Conservation (phyloP, 1,140 invertebrate species). For the Drosophila repleta region DNA sequence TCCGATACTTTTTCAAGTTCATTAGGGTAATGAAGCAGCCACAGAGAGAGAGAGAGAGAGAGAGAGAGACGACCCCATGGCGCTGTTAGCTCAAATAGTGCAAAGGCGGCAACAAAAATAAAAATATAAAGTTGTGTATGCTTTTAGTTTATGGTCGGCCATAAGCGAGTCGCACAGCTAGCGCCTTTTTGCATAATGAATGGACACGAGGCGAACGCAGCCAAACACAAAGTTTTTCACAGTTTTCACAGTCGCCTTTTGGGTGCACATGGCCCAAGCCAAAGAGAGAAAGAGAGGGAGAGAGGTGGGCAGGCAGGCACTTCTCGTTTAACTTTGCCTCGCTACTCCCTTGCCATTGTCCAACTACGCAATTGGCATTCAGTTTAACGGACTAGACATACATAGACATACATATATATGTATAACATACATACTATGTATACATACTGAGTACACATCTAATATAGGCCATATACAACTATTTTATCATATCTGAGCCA, state of each 20-base stretch:
- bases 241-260: constrained; percentile 36
- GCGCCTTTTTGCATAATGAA: constrained; percentile 78
- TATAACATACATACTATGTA: constrained; percentile 15
- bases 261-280: constrained; percentile 51
- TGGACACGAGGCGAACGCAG: constrained; percentile 60
- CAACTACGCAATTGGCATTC: constrained; percentile 10
- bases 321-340: constrained; percentile 32
- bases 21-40: constrained; percentile 81
- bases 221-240: constrained; percentile 58
- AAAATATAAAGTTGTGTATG: constrained; percentile 55
- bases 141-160: constrained; percentile 64
- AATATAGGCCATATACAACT: constrained; percentile 13
- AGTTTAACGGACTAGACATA: constrained; percentile 34
- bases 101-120: constrained; percentile 16
- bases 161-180: constrained; percentile 60
- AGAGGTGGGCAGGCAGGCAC: background rate
- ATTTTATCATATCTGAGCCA: constrained; percentile 62
- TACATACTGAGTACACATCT: too few species aligned
- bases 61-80: background rate
- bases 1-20: constrained; percentile 81
- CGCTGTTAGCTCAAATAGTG: constrained; percentile 16
- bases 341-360: constrained; percentile 3
- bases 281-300: background rate
- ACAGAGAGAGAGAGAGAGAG: constrained; percentile 38
- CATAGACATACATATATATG: constrained; percentile 29